Conservation (phyloP, 2,113 vertebrate species). For the Piprites chloris region DNA sequence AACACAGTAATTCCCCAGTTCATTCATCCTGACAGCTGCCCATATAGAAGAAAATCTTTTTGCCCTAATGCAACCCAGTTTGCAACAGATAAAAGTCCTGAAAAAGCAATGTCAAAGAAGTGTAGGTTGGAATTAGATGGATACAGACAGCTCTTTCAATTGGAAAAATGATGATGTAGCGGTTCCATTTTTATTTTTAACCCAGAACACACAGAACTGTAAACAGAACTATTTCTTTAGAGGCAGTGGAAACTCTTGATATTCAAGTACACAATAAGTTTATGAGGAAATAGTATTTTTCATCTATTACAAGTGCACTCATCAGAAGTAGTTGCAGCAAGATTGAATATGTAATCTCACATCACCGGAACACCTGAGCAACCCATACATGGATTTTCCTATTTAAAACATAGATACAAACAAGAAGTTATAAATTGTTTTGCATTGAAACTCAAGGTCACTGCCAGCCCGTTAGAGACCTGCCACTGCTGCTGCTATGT, state of each 20-base stretch:
- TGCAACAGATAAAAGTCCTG: neutral
- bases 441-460: neutral
- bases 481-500: neutral
- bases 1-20: neutral
- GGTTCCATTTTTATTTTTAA: neutral
- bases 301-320: neutral
- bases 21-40: neutral
- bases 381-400: neutral
- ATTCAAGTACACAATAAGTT: neutral
- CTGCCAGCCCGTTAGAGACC: neutral
- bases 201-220: neutral
- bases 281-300: neutral
- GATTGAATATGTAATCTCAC: neutral
- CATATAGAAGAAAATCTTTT: neutral
- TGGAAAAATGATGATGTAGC: neutral
- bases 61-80: neutral
- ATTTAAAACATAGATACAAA: neutral
- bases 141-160: neutral
- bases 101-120: neutral
- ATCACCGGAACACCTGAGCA: neutral
- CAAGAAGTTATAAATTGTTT: neutral
- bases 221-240: neutral
- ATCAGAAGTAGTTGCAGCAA: neutral
- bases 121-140: neutral
- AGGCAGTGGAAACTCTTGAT: neutral